Evolutionary conservation across 2,888 invertebrate genomes (phyloP), one percentile per base, ranked within the genome.

Genomic region (Muschampia plurimacula): DNA sequence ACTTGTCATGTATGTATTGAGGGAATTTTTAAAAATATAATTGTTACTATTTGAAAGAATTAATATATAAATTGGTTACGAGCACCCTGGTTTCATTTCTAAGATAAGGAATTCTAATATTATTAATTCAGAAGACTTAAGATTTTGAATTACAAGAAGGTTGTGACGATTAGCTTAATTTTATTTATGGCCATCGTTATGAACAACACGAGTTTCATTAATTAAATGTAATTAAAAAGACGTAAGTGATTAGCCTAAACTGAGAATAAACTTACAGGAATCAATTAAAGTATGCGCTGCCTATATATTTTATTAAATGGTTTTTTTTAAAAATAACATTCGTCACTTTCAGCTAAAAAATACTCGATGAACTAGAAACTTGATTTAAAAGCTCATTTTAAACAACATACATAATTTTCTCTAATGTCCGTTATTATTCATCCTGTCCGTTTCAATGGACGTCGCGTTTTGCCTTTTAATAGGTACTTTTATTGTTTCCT

Each of bases 351-450:
- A 36, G 60, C 60, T 36, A n/a, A 60, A 41, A 32, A 44, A 46
- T 46, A 67, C 22, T 57, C 39, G 55, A 55, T 12, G 49, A 41
- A 62, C 62, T 36, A 7, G 39, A 41, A 63, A 70, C 62, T 55
- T 44, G 32, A 49, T 66, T 71, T 22, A 59, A 71, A 65, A 46
- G 36, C 60, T 72, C 59, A 52, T 67, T 67, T 28, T 28, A 60
- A 71, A 60, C 60, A 8, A 49, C 66, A 66, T 66, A 67, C 71
- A 71, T 66, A 66, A 66, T 66, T 66, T 65, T 60, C 46, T 65
- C 70, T 65, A 65, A 60, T 71, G 66, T 41, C 52, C 49, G 57
- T 46, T 66, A 71, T 65, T 66, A 71, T 71, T 71, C 65, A 71
- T 46, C 36, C 59, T 59, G 49, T 36, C 64, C n/a, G 55, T 46